A percentile compares a stretch with the other conserved stretches of the same genome.
These are phyloP conservation scores for Cyclargus thomasi DNA, from an alignment of 1,140 invertebrate species.

Conservation along the genomic window DNA sequence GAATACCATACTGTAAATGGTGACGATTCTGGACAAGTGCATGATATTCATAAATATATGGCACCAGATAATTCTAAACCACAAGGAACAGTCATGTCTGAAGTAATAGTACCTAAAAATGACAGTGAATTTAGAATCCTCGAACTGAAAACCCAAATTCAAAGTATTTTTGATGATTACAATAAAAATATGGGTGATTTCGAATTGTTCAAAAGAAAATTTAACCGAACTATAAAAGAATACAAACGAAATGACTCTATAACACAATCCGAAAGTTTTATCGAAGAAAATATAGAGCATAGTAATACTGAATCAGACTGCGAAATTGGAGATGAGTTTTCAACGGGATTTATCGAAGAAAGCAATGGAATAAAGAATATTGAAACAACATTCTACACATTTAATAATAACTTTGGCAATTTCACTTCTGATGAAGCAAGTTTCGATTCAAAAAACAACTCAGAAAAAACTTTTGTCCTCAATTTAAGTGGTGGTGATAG, in stretches of 20 bases:
- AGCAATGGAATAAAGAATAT: neutral
- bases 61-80: slow-evolving; percentile 28
- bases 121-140: neutral
- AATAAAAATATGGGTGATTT: slow-evolving; percentile 53
- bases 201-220: slow-evolving; percentile 53
- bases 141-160: slow-evolving; percentile 54
- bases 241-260: slow-evolving; percentile 39
- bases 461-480: slow-evolving; percentile 38
- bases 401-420: slow-evolving; percentile 47
- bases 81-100: neutral
- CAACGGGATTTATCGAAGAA: neutral
- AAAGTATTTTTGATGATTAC: slow-evolving; percentile 58
- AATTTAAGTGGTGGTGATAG: slow-evolving; percentile 22
- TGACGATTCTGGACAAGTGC: slow-evolving; percentile 1
- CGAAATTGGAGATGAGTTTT: slow-evolving; percentile 18
- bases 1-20: slow-evolving; percentile 14
- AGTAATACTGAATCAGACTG: slow-evolving; percentile 45
- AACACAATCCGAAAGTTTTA: slow-evolving; percentile 52
- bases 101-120: neutral
- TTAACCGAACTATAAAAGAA: slow-evolving; percentile 47
- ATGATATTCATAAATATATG: too few species aligned
- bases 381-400: slow-evolving; percentile 35
- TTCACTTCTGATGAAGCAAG: slow-evolving; percentile 35
- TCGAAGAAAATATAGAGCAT: slow-evolving; percentile 52
- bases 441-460: slow-evolving; percentile 28